Evolutionary conservation across 2,888 invertebrate genomes (phyloP), one percentile per base, ranked within the genome.

Genomic region (Athrips mouffetella): DNA sequence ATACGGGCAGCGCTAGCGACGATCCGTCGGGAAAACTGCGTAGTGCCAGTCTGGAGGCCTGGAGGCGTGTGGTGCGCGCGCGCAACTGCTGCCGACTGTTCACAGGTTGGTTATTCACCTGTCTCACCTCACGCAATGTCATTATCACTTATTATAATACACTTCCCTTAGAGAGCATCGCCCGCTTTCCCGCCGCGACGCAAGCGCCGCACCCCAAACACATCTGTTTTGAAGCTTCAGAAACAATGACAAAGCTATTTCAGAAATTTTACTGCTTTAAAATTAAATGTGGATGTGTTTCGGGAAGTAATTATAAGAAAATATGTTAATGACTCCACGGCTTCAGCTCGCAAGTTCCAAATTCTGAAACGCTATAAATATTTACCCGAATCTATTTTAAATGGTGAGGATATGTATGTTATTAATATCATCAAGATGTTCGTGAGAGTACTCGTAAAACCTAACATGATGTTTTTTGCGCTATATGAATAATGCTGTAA

Each of bases 111-210:
- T 80, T 52, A 33, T 54, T 69, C 81, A 87, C 87, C 85, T 87
- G 86, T 64, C 72, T 64, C 74, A 80, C 77, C 75, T 78, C 69
- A 65, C 48, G 67, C 81, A 84, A 80, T 87, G 84, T 84, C 86
- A 86, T 85, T 85, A 85, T 80, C 85, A 81, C 80, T 76, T 73
- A 80, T 80, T 71, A 81, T 78, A 74, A 73, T 67, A 73, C 59
- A 54, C 52, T 52, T 53, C 51, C 53, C 65, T 57, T 51, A 70
- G 70, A 75, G 73, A 72, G 65, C 69, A 71, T 68, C 77, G 73
- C 71, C 74, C 79, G 37, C 11, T 21, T 74, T 67, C 66, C 11
- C 50, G 53, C 54, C 54, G 50, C 51, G 41, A 37, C 18, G 13
- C 42, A 49, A n/a, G 40, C 48, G 37, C 40, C 42, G 39, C 20